phyloP scores from a whole-genome alignment of 2,888 invertebrate genomes.

The Dasypogon diadema region DNA sequence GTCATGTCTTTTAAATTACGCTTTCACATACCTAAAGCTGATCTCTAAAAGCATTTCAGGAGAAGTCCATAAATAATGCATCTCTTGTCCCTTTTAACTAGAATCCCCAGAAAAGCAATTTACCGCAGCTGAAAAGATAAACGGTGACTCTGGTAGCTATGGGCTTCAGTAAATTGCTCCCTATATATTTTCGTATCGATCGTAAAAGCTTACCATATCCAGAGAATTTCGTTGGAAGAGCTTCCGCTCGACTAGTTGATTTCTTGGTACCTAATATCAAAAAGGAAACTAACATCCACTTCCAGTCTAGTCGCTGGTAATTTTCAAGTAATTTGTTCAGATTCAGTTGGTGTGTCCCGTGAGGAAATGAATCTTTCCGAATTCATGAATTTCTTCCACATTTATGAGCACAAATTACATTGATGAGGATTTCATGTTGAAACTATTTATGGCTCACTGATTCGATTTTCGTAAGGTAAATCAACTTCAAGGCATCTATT shows the following conservation, averaged over 20 bases:
- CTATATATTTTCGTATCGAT: background rate
- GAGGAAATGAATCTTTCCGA: background rate
- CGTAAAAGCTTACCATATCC: background rate
- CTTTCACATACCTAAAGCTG: no score
- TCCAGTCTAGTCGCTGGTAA: background rate
- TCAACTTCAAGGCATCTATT: no score
- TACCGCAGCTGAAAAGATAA: background rate
- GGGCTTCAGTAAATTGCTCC: background rate
- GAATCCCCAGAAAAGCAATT: slow-evolving; percentile 2
- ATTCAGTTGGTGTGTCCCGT: background rate
- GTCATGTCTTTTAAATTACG: no score
- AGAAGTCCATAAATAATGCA: background rate
- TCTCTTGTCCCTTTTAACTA: background rate
- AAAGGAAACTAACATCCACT: background rate
- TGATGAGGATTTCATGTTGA: no score
- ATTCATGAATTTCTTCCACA: background rate
- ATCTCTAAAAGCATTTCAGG: no score
- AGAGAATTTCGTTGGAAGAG: background rate
- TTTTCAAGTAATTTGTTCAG: background rate
- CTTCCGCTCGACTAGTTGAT: background rate
- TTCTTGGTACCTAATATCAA: background rate
- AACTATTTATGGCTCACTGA: no score
- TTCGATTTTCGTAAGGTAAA: no score
- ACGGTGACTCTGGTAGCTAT: background rate
- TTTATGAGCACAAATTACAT: no score